Evolutionary conservation across 2,797 vertebrate species (phyloP), one percentile per base, ranked within the genome.

Genomic region (Echiichthys vipera): DNA sequence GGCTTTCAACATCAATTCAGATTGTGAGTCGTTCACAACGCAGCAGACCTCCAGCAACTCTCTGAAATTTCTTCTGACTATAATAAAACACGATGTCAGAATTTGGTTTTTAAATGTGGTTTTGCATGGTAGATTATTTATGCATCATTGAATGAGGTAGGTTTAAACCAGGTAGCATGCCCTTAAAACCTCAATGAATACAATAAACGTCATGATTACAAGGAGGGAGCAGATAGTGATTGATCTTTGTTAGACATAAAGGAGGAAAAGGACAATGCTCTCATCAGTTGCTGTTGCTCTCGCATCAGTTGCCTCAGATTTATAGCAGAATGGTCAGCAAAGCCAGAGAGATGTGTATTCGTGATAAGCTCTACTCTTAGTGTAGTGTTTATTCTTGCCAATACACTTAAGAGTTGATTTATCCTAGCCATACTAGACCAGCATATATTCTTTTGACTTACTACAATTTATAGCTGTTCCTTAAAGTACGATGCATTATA

Each of bases 251-350:
- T 34, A 65, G 46, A 64, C 62, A 34, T 53, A 47, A 27, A 68
- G 77, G 78, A 68, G 82, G 15, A 66, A 61, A 65, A 49, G n/a
- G 34, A 82, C 64, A 85, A 81, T 74, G 50, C 40, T 70, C 36
- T 76, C 62, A 82, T 78, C 71, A 73, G 45, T 65, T 57, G 43
- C 65, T 68, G 65, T 65, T 47, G 39, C 39, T 39, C 29, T 64
- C 51, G 22, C 15, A 37, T 67, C 62, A 39, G 58, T 32, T 70
- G 61, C 47, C 62, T 30, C 12, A 24, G 32, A 15, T 56, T 68
- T 37, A 18, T 24, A 30, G 34, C 39, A 45, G n/a, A 62, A 10
- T 1, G 15, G 20, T 32, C 50, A 54, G 36, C 20, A 59, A 47
- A 59, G 36, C 46, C 17, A 18, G 47, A 27, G 47, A 46, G 36